Conservation (phyloP, 2,888 invertebrate species). For the Eupithecia subfuscata region DNA sequence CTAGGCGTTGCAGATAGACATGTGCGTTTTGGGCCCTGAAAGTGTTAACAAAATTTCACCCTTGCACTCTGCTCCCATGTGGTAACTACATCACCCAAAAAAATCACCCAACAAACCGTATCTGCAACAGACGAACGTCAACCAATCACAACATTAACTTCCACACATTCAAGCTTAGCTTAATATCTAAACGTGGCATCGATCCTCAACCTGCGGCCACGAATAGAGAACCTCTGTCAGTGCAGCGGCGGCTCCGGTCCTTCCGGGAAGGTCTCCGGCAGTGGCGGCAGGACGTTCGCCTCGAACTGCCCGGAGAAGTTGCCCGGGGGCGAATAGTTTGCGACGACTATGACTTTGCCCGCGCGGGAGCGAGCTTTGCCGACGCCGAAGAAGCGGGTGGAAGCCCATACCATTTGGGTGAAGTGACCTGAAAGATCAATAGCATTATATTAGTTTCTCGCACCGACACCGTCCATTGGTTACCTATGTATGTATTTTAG, state of each 20-base stretch:
- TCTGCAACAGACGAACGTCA: slow-evolving; percentile 15
- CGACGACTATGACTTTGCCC: slow-evolving; percentile 92
- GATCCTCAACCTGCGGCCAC: slow-evolving; percentile 72
- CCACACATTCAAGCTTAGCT: slow-evolving; percentile 27
- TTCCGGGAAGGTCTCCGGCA: slow-evolving; percentile 84
- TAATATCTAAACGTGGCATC: slow-evolving; percentile 64
- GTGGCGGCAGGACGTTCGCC: slow-evolving; percentile 90
- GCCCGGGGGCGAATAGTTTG: slow-evolving; percentile 92
- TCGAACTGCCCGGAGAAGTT: slow-evolving; percentile 90
- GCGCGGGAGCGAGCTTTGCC: slow-evolving; percentile 91
- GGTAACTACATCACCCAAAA: background rate
- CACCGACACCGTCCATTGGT: background rate
- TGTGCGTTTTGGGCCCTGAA: background rate
- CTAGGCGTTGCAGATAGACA: no score
- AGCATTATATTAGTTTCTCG: background rate
- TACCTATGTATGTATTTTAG: no score
- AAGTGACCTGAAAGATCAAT: slow-evolving; percentile 88
- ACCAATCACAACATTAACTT: slow-evolving; percentile 22
- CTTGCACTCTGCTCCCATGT: background rate
- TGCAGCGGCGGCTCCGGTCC: slow-evolving; percentile 67
- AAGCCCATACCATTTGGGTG: slow-evolving; percentile 93
- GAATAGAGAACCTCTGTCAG: slow-evolving; percentile 76
- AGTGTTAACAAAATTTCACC: background rate
- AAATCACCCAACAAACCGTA: background rate
- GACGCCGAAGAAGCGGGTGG: slow-evolving; percentile 90